These are phyloP conservation scores for Procambarus clarkii DNA, from an alignment of 1,140 invertebrate genomes.

Conservation along the genomic window DNA sequence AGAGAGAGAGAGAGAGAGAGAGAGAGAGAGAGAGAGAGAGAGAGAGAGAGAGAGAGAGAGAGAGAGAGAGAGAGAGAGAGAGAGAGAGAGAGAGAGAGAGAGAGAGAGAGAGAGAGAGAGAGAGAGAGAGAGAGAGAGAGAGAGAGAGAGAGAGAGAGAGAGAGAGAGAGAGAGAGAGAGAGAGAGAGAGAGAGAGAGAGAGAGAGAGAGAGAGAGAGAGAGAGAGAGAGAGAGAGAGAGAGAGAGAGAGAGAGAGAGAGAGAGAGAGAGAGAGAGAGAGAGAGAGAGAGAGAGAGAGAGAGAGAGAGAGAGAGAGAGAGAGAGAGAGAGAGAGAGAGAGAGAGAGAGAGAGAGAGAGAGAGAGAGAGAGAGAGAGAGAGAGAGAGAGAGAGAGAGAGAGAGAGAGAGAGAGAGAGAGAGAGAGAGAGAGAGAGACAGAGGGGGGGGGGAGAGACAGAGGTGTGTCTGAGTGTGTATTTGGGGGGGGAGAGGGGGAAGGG, in stretches of 20 bases:
- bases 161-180: conserved; percentile 15
- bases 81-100: not conserved
- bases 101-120: conserved; percentile 15
- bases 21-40: not conserved
- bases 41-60: too few species aligned
- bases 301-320: not conserved
- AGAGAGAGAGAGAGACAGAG: too few species aligned
- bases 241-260: not conserved
- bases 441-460: too few species aligned
- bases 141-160: conserved; percentile 15
- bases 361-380: not conserved
- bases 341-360: conserved; percentile 1
- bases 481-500: too few species aligned
- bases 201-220: too few species aligned
- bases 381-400: conserved; percentile 4
- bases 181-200: not conserved
- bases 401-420: not conserved
- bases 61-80: too few species aligned
- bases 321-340: not conserved
- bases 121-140: conserved; percentile 15
- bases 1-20: not conserved
- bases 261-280: not conserved
- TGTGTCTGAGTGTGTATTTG: too few species aligned
- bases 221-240: not conserved
- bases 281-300: not conserved